Percentiles rank a stretch among this genome's conserved stretches.
phyloP scores from a whole-genome alignment of 2,113 vertebrate species.

The Bombycilla garrulus region DNA sequence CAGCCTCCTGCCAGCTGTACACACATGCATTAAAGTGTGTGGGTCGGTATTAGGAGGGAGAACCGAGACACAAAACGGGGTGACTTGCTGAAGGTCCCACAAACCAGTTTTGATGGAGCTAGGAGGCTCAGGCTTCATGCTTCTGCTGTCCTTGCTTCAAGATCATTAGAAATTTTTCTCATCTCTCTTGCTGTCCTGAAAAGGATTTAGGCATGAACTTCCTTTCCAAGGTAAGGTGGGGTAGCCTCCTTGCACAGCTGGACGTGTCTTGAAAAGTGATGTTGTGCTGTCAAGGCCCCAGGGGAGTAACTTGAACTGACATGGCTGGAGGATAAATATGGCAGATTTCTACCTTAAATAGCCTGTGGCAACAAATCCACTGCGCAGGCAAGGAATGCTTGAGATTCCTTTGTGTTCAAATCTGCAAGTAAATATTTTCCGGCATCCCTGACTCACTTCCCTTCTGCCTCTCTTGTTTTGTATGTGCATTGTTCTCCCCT shows the following conservation, averaged over 20 bases:
- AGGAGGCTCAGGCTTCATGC: not conserved
- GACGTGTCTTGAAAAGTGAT: not conserved
- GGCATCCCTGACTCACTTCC: slow-evolving; percentile 23
- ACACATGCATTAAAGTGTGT: not conserved
- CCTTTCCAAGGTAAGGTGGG: not conserved
- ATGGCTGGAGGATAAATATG: not conserved
- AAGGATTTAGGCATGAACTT: not conserved
- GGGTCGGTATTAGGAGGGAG: not conserved
- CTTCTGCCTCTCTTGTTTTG: not conserved
- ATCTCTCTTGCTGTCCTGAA: not conserved
- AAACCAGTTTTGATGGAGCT: not conserved
- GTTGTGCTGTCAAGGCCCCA: not conserved
- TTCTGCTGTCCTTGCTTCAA: not conserved
- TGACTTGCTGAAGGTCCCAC: not conserved
- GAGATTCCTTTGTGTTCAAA: not conserved
- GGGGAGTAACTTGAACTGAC: not conserved
- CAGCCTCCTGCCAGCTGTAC: not conserved
- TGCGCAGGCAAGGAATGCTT: not conserved
- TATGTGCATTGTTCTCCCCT: not conserved
- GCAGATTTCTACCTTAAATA: not conserved
- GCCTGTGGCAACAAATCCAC: not conserved
- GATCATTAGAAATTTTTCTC: not conserved
- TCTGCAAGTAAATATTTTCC: not conserved
- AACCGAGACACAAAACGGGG: not conserved
- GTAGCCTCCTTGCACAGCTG: not conserved